Evolutionary conservation across 2,797 vertebrate genomes (phyloP), one percentile per base, ranked within the genome.

Genomic region (Acridotheres tristis): DNA sequence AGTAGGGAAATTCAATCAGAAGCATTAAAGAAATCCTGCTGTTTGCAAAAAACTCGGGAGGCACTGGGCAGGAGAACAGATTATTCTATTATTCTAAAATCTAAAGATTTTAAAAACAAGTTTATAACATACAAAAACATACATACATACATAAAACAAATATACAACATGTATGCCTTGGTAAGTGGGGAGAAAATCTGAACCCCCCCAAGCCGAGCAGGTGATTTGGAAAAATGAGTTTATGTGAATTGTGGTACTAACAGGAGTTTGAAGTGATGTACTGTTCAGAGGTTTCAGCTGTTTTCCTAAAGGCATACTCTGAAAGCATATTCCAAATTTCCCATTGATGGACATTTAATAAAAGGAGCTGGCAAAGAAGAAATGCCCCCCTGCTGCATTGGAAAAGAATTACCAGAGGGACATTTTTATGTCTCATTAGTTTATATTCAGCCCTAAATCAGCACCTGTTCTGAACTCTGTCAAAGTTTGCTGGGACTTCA

Each of bases 1-100:
- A 77, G 94, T 92, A 93, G 88, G 93, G 89, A 96, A 92, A 91
- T 90, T 96, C 84, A 95, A 91, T 96, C 78, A 88, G 88, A 66
- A 90, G 73, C 63, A 59, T 86, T 93, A 94, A 77, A 89, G 88
- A 87, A 94, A 97, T 93, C 88, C 65, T 80, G 85, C 83, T 92
- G 94, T 87, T 95, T 69, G 81, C 76, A 26, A 84, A 96, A 84
- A 45, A n/a, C 73, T 88, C 0, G 0, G 67, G 55, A 83, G 53
- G 55, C 29, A 8, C 50, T 51, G 61, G 51, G 40, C 71, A 48
- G 38, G 50, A 90, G 71, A 54, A 71, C 42, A 75, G 59, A 59
- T 93, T 79, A 80, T 59, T 62, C 50, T 16, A n/a, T 75, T 63
- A 54, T 91, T n/a, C 36, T 78, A 34, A 84, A 63, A 55, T 34